Evolutionary conservation across 2,888 invertebrate genomes (phyloP), one percentile per base, ranked within the genome.

Genomic region (Melikaiella ostensackeni): DNA sequence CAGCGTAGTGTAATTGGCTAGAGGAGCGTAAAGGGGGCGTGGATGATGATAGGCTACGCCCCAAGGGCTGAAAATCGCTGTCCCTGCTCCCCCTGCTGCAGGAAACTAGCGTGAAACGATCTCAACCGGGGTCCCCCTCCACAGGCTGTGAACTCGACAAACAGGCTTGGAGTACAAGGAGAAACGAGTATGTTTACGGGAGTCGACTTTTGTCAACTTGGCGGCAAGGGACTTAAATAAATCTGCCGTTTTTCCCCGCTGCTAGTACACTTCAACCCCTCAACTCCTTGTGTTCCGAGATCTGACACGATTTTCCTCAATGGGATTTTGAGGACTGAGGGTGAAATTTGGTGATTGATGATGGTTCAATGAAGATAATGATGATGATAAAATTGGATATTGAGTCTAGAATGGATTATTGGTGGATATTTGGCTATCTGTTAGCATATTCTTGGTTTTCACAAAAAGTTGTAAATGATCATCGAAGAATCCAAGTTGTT

Each of bases 141-240:
- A 75, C 66, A 42, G 27, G 8, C 33, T 77, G 50, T 74, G 79
- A 79, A 80, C 84, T 79, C 86, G 81, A 88, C 88, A 86, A 88
- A 90, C 89, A 87, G 86, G 87, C 88, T 86, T 88, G 86, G 88
- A 85, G 87, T 88, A 91, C 90, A 90, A 88, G 89, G 88, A 89
- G 89, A 86, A 89, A 90, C 89, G 91, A 90, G 89, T 89, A 87
- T 91, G 91, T 91, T 91, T 91, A 91, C 91, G 91, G 90, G 91
- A 88, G 86, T 88, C 88, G 88, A 90, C 90, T 90, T 90, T 91
- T 91, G 91, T 90, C 90, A 89, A 90, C 87, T 88, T 84, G 88
- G 88, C 86, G 88, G 86, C 87, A 84, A 87, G 87, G 85, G 88
- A 90, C 90, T 91, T 88, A 85, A 90, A 90, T 90, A 90, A 90